Percentiles rank a stretch among this genome's conserved stretches.
Conservation (phyloP, 2,113 vertebrate genomes). For the Cheilinus undulatus region DNA sequence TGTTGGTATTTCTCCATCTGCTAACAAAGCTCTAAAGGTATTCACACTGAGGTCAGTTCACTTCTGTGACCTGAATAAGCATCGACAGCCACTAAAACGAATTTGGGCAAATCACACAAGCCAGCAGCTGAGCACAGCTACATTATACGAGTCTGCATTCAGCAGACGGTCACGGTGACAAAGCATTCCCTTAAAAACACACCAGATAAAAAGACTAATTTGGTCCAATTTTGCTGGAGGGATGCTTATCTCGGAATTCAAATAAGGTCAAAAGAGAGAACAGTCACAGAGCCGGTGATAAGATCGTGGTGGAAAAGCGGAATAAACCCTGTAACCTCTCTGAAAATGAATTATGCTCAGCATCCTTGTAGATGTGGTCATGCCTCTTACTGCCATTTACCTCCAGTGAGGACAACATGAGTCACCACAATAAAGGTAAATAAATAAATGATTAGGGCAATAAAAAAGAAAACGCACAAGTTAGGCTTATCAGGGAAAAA, state of each 20-base stretch:
- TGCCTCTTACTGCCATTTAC: constrained; percentile 72
- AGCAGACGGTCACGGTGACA: constrained; percentile 66
- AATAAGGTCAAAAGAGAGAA: constrained; percentile 79
- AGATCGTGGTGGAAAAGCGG: constrained; percentile 59
- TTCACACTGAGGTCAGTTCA: constrained; percentile 62
- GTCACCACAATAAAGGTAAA: constrained; percentile 64
- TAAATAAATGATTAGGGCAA: constrained; percentile 76
- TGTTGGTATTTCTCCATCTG: constrained; percentile 54
- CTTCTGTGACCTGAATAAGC: constrained; percentile 59
- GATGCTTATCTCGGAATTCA: constrained; percentile 80
- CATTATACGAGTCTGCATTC: constrained; percentile 41
- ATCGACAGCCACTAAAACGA: constrained; percentile 60
- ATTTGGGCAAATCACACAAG: constrained; percentile 58
- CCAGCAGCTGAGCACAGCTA: constrained; percentile 51
- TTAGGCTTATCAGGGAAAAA: constrained; percentile 72
- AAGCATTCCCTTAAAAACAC: constrained; percentile 73
- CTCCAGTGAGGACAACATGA: constrained; percentile 60
- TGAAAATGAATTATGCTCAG: constrained; percentile 65
- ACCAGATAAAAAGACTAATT: constrained; percentile 82
- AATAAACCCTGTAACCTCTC: constrained; percentile 57
- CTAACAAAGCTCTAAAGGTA: constrained; percentile 64
- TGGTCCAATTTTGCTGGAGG: constrained; percentile 73
- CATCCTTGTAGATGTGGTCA: constrained; percentile 65
- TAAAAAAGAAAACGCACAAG: constrained; percentile 66
- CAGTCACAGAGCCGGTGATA: constrained; percentile 59